phyloP scores from a whole-genome alignment of 2,113 vertebrate species.

The Pteropus alecto region DNA sequence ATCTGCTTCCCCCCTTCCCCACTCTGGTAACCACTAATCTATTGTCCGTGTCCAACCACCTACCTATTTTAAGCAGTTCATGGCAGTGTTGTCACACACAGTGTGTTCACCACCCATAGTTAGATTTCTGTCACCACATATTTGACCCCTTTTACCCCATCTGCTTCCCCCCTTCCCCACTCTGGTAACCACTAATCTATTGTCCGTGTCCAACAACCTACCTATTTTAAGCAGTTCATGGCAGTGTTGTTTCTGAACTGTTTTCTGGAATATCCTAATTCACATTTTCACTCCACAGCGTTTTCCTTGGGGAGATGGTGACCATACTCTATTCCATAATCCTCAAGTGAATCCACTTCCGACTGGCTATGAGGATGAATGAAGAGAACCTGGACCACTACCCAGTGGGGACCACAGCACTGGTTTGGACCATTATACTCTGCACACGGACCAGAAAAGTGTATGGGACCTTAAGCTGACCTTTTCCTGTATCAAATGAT shows the following conservation, averaged over 20 bases:
- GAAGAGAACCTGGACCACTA: conserved; percentile 71
- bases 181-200: too few relatives aligned
- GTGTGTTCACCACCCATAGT: too few relatives aligned
- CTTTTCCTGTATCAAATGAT: conserved; percentile 67
- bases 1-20: too few relatives aligned
- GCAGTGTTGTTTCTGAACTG: neutral
- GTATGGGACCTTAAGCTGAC: conserved; percentile 56
- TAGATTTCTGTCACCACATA: too few relatives aligned
- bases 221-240: neutral
- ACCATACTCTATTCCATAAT: conserved; percentile 93
- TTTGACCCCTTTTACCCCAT: too few relatives aligned
- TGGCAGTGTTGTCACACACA: neutral
- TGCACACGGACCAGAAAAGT: conserved; percentile 71
- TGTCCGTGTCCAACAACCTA: too few relatives aligned
- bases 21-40: too few relatives aligned
- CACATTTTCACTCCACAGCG: conserved; percentile 83
- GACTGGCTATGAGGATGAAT: conserved; percentile 91
- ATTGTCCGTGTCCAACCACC: too few relatives aligned
- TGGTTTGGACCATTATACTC: conserved; percentile 77
- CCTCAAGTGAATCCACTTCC: conserved; percentile 90
- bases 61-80: neutral
- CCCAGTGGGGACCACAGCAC: conserved; percentile 61
- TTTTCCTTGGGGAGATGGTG: conserved; percentile 97
- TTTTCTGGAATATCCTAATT: conserved; percentile 29
- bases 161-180: too few relatives aligned